A percentile compares a stretch with the other conserved stretches of the same genome.
Conservation (phyloP, 2,113 vertebrate species). For the Holacanthus passer region DNA sequence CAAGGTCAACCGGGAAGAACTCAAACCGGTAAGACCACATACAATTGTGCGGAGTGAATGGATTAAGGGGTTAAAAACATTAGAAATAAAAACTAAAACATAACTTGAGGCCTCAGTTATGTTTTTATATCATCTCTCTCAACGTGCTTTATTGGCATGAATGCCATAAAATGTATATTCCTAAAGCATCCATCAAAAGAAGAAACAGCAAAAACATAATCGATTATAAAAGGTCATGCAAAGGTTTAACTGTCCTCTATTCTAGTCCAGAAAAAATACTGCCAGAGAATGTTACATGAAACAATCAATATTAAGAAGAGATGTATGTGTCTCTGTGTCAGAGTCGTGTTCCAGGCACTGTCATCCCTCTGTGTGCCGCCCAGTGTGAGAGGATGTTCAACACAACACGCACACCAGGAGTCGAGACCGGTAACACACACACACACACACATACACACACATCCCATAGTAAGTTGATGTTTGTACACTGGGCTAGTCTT, state of each 20-base stretch:
- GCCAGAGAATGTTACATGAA: neutral
- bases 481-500: neutral
- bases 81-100: too few species aligned
- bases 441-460: constrained; percentile 10
- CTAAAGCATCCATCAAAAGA: too few species aligned
- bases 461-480: constrained; percentile 39
- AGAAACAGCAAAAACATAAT: too few species aligned
- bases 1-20: constrained; percentile 93
- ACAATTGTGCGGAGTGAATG: neutral
- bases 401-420: constrained; percentile 86
- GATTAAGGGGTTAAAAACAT: too few species aligned
- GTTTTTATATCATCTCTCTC: too few species aligned
- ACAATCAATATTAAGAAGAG: neutral
- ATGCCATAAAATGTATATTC: too few species aligned
- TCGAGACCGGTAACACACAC: constrained; percentile 80
- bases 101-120: too few species aligned
- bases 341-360: constrained; percentile 86
- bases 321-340: constrained; percentile 42
- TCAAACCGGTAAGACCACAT: constrained; percentile 89
- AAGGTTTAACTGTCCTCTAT: neutral
- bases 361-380: constrained; percentile 87
- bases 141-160: too few species aligned
- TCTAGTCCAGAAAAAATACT: neutral
- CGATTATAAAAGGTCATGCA: neutral
- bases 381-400: constrained; percentile 90